Conservation (phyloP, 2,113 vertebrate species). For the Halcyon senegalensis region DNA sequence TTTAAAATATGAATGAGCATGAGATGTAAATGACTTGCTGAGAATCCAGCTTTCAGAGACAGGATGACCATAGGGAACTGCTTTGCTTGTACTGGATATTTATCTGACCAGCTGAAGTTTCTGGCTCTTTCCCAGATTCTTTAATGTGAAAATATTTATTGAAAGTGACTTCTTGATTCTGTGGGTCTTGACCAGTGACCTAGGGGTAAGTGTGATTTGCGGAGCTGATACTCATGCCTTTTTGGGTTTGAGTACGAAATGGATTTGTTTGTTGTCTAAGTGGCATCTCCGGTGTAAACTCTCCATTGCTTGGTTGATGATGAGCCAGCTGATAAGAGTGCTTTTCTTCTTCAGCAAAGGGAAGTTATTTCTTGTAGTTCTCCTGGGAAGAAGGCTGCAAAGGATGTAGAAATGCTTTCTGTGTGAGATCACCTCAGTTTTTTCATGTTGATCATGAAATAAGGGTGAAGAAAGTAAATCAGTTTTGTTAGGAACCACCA, state of each 20-base stretch:
- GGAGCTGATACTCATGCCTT: neutral
- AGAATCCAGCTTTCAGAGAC: constrained; percentile 4
- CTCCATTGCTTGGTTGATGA: neutral
- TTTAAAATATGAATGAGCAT: constrained; percentile 38
- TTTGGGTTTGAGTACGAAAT: neutral
- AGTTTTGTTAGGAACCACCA: neutral
- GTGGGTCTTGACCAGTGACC: neutral
- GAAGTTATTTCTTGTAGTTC: neutral
- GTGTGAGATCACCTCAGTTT: neutral
- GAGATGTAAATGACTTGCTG: constrained; percentile 17
- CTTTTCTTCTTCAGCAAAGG: neutral
- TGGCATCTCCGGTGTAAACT: neutral
- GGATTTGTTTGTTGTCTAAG: constrained; percentile 17
- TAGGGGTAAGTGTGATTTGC: constrained; percentile 11
- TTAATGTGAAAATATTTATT: constrained; percentile 55
- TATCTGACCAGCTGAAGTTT: neutral
- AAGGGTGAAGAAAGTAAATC: neutral
- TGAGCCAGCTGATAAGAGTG: neutral
- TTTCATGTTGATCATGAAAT: neutral
- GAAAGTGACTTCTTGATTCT: constrained; percentile 33
- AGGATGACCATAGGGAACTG: neutral
- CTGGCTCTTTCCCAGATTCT: constrained; percentile 14
- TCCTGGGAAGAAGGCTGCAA: neutral
- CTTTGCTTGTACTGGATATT: neutral
- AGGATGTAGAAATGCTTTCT: neutral